Percentiles rank a stretch among this genome's conserved stretches.
These are phyloP conservation scores for Siphlonurus alternatus DNA, from an alignment of 2,888 invertebrate species.

Conservation along the genomic window DNA sequence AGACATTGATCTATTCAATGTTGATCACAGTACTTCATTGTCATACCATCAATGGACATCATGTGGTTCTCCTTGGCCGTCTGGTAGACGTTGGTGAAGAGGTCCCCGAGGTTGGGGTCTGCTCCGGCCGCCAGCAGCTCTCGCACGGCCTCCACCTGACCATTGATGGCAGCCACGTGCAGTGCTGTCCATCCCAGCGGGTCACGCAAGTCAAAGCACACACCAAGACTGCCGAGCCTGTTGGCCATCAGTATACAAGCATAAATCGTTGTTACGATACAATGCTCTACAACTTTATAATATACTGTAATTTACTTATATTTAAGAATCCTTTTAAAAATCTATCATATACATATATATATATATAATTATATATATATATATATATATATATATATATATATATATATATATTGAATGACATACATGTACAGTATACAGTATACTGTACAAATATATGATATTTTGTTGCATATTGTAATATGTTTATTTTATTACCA, in stretches of 20 bases:
- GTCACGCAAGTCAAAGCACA: conserved; percentile 53
- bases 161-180: conserved; percentile 69
- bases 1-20: conserved; percentile 7
- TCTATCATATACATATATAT: too few relatives aligned
- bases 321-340: not conserved
- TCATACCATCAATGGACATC: conserved; percentile 52
- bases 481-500: too few relatives aligned
- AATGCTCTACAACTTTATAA: conserved; percentile 1
- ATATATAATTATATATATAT: too few relatives aligned
- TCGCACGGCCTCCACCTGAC: conserved; percentile 39
- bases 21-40: not conserved
- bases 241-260: not conserved
- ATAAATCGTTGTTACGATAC: conserved; percentile 3
- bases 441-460: too few relatives aligned
- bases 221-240: conserved; percentile 29
- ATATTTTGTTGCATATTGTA: too few relatives aligned
- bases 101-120: conserved; percentile 56
- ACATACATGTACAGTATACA: too few relatives aligned
- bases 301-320: not conserved
- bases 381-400: too few relatives aligned
- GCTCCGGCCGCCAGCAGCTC: conserved; percentile 57
- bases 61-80: conserved; percentile 46
- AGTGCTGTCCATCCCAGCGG: conserved; percentile 73
- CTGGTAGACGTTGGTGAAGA: conserved; percentile 50
- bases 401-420: too few relatives aligned